Percentiles rank a stretch among this genome's conserved stretches.
Evolutionary conservation across 2,113 vertebrate species (phyloP).

Genomic region (Labeo rohita): DNA sequence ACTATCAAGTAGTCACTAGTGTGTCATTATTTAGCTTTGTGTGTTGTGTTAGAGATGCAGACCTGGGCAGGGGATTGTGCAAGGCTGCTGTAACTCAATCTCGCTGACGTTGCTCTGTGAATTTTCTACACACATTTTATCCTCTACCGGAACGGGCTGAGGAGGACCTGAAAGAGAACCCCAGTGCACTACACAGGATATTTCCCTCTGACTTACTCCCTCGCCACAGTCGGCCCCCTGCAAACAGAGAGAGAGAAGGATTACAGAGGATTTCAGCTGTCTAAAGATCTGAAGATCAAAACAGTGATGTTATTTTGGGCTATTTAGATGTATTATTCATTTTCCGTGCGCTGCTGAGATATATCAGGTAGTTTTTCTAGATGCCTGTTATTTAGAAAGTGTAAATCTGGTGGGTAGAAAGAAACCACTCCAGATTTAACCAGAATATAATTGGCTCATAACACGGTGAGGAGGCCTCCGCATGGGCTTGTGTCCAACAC

Average conservation of each 20-base stretch:
- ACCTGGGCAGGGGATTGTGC: constrained; percentile 95
- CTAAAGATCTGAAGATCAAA: neutral
- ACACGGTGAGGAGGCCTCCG: neutral
- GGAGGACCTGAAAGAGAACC: constrained; percentile 69
- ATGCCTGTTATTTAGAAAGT: neutral
- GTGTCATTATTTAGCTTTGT: neutral
- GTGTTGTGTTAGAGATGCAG: constrained; percentile 43
- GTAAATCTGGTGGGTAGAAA: constrained; percentile 1
- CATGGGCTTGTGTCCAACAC: constrained; percentile 6
- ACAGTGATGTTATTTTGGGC: neutral
- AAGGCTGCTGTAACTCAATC: constrained; percentile 77
- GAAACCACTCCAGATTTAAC: constrained; percentile 12
- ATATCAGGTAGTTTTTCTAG: neutral
- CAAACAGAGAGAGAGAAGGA: neutral
- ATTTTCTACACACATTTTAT: constrained; percentile 77
- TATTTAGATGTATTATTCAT: neutral
- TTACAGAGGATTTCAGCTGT: neutral
- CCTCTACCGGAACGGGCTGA: constrained; percentile 68
- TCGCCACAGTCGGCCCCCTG: constrained; percentile 94
- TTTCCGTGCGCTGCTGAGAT: neutral
- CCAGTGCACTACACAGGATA: constrained; percentile 84
- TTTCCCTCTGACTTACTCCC: constrained; percentile 82
- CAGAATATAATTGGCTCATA: neutral
- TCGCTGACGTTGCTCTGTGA: constrained; percentile 66
- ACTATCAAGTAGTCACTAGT: neutral